Conservation (phyloP, 1,140 invertebrate species). For the Thaumetopoea pityocampa region DNA sequence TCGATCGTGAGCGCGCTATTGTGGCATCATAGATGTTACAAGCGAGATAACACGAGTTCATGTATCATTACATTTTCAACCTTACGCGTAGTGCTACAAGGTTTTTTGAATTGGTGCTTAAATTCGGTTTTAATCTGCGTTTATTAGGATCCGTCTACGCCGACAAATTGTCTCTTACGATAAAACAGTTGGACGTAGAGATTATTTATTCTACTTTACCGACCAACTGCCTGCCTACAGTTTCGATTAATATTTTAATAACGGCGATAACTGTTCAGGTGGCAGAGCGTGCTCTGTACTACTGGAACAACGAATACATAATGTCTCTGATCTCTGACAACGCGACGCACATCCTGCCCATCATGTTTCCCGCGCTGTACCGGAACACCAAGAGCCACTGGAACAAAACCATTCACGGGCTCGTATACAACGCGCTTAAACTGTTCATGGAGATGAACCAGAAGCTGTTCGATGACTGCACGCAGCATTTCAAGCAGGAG, state of each 20-base stretch:
- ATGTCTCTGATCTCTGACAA: constrained; percentile 98
- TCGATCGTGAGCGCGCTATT: no score
- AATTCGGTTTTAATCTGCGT: no score
- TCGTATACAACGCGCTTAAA: constrained; percentile 99
- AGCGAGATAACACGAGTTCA: no score
- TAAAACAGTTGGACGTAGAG: no score
- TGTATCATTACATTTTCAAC: no score
- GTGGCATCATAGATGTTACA: no score
- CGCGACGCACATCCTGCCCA: constrained; percentile 91
- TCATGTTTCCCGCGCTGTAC: constrained; percentile 98
- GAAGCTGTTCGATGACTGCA: constrained; percentile 98
- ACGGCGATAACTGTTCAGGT: constrained; percentile 83
- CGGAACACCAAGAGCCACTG: constrained; percentile 98
- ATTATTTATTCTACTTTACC: no score
- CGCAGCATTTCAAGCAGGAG: constrained; percentile 95
- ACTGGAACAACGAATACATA: constrained; percentile 99
- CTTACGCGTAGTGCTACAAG: no score
- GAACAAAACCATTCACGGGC: constrained; percentile 99
- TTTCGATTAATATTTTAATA: no score
- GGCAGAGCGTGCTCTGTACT: constrained; percentile 96
- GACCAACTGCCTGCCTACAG: no score
- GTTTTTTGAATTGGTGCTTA: no score
- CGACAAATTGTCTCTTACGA: no score
- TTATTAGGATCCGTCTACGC: neutral
- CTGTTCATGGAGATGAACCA: constrained; percentile 99